phyloP scores from a whole-genome alignment of 92 coral and sea anemone species.

The Pocillopora meandrina region DNA sequence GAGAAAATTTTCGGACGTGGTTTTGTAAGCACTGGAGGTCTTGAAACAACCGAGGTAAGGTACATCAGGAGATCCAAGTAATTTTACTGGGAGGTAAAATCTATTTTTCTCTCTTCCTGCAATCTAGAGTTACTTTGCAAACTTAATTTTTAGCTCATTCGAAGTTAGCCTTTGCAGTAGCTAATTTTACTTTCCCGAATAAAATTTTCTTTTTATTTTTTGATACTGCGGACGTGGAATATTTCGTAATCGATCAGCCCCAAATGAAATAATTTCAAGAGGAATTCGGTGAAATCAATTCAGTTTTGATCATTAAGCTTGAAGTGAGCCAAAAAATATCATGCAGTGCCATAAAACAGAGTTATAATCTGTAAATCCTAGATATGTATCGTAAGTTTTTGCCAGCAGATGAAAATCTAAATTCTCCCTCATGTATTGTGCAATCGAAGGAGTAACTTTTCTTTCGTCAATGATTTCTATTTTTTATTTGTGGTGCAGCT shows the following conservation, averaged over 20 bases:
- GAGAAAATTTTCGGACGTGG: conserved; percentile 95
- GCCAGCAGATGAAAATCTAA: not conserved
- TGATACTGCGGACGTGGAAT: too few relatives aligned
- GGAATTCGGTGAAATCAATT: too few relatives aligned
- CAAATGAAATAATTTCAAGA: too few relatives aligned
- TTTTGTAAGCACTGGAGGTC: conserved; percentile 94
- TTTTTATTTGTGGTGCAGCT: too few relatives aligned
- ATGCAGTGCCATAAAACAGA: not conserved
- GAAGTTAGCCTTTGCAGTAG: not conserved
- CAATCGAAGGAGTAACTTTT: not conserved
- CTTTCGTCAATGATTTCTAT: not conserved
- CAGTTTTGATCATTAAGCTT: too few relatives aligned
- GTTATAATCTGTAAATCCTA: not conserved
- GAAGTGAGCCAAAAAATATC: too few relatives aligned
- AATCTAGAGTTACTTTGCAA: not conserved
- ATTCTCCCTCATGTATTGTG: not conserved
- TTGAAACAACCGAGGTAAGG: conserved; percentile 88
- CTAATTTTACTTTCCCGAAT: not conserved
- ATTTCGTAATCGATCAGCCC: too few relatives aligned
- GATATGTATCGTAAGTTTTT: not conserved
- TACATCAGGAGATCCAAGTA: not conserved
- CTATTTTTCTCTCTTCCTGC: not conserved
- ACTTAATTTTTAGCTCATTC: not conserved
- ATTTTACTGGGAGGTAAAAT: not conserved
- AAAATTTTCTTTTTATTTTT: not conserved